Conservation (phyloP, 2,113 vertebrate species). For the Leptobrachium ailaonicum region DNA sequence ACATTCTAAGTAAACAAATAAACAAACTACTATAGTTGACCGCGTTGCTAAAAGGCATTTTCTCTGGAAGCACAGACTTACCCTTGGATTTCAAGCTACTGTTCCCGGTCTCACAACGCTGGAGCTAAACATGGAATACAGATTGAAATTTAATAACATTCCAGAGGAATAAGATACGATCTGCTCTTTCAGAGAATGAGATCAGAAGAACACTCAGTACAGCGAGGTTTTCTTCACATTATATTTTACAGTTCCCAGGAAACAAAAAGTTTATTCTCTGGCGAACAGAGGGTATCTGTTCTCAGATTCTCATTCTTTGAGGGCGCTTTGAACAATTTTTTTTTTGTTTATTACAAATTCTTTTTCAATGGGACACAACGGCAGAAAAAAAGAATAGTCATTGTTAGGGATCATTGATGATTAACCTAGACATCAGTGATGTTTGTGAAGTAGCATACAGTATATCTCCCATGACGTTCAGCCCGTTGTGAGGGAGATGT, state of each 20-base stretch:
- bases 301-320: conserved; percentile 34
- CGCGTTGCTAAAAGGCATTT: too few relatives aligned
- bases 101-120: not conserved
- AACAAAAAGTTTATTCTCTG: conserved; percentile 42
- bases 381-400: conserved; percentile 9
- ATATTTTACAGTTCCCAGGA: conserved; percentile 20
- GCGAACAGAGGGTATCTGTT: conserved; percentile 44
- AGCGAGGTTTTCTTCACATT: conserved; percentile 18
- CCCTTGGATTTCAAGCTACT: not conserved
- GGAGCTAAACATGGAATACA: not conserved
- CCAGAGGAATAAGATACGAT: conserved; percentile 39
- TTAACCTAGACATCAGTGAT: too few relatives aligned
- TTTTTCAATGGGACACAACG: conserved; percentile 8
- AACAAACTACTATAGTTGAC: too few relatives aligned
- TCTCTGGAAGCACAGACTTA: not conserved
- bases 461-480: too few relatives aligned
- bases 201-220: conserved; percentile 24
- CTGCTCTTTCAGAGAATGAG: conserved; percentile 22
- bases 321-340: conserved; percentile 33
- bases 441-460: too few relatives aligned
- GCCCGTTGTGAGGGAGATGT: too few relatives aligned
- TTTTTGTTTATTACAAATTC: conserved; percentile 23
- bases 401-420: conserved; percentile 1
- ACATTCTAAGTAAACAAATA: too few relatives aligned
- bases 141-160: conserved; percentile 33